phyloP scores from a whole-genome alignment of 53 echinoderm and acorn worm genomes.

The Patiria pectinifera region DNA sequence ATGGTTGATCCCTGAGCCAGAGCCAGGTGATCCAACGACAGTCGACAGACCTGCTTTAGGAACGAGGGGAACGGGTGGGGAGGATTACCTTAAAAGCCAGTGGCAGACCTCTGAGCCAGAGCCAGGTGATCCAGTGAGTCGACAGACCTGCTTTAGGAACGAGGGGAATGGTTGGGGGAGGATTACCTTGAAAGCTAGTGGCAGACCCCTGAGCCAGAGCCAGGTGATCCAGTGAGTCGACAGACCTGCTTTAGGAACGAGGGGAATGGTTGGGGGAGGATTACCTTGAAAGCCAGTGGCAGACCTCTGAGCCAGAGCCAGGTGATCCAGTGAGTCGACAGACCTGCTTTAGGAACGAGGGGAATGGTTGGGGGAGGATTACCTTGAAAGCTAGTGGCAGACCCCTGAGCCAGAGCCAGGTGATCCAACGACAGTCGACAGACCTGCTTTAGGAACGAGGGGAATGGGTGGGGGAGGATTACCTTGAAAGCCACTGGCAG shows the following conservation, averaged over 20 bases:
- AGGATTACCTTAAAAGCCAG: constrained; percentile 77
- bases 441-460: constrained; percentile 55
- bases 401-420: constrained; percentile 87
- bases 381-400: constrained; percentile 89
- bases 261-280: not conserved
- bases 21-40: constrained; percentile 82
- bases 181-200: constrained; percentile 83
- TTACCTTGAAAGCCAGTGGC: constrained; percentile 87
- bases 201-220: constrained; percentile 88
- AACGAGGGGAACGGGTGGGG: not conserved
- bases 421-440: constrained; percentile 79
- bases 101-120: constrained; percentile 88
- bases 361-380: not conserved
- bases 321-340: constrained; percentile 77
- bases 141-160: constrained; percentile 63
- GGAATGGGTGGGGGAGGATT: not conserved
- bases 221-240: constrained; percentile 79
- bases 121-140: constrained; percentile 86
- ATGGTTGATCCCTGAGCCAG: constrained; percentile 90
- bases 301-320: constrained; percentile 88
- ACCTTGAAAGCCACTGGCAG: constrained; percentile 89
- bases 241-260: constrained; percentile 59
- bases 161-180: not conserved
- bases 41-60: constrained; percentile 71
- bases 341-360: constrained; percentile 57